Evolutionary conservation across 2,888 invertebrate species (phyloP).

Genomic region (Nasonovia ribisnigri): DNA sequence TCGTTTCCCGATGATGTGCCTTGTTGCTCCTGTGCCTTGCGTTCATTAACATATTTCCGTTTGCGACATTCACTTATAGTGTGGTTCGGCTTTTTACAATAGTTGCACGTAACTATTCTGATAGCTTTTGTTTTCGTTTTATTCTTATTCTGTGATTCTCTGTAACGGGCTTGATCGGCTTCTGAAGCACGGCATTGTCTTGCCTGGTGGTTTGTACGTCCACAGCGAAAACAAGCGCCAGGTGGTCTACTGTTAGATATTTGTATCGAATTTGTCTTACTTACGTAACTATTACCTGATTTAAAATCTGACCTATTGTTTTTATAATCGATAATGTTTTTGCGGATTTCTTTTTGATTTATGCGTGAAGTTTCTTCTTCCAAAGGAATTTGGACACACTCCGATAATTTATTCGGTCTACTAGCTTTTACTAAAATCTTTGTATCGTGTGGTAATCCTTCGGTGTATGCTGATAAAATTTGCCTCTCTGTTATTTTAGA

Average conservation of each 20-base stretch:
- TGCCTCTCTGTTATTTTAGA: not conserved
- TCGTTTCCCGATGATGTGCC: too few species aligned
- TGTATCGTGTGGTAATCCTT: not conserved
- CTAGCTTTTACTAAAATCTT: too few species aligned
- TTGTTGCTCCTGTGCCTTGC: not conserved
- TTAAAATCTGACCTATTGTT: not conserved
- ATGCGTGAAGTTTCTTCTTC: too few species aligned
- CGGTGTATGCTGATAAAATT: not conserved
- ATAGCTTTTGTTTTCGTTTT: not conserved
- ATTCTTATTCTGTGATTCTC: not conserved
- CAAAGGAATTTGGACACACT: too few species aligned
- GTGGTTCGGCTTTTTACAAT: slow-evolving; percentile 11
- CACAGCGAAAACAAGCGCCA: not conserved
- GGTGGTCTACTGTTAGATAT: not conserved
- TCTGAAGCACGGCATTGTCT: not conserved
- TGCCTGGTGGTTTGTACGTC: not conserved
- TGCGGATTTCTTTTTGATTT: too few species aligned
- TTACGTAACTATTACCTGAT: not conserved
- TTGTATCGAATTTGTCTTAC: not conserved
- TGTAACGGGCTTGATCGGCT: not conserved
- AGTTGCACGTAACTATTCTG: not conserved
- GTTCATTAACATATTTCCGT: slow-evolving; percentile 21
- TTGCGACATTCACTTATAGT: slow-evolving; percentile 22
- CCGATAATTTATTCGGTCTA: too few species aligned
- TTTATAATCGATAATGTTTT: not conserved